Percentiles rank a stretch among this genome's conserved stretches.
These are phyloP conservation scores for Cygnus buccinator DNA, from an alignment of 2,113 vertebrate species.

Conservation along the genomic window DNA sequence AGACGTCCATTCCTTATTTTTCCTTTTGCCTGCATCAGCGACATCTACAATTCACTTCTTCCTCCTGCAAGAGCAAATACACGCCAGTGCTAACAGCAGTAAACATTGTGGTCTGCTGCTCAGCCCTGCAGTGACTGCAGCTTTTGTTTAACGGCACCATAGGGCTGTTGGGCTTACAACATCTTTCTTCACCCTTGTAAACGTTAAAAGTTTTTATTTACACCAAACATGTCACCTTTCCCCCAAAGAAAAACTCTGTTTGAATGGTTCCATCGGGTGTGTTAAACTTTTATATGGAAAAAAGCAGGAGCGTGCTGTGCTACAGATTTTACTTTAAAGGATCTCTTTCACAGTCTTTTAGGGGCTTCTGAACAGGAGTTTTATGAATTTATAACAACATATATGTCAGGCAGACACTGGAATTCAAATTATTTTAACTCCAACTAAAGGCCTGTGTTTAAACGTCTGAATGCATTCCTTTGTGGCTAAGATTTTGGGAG, in stretches of 20 bases:
- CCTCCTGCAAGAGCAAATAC: conserved; percentile 38
- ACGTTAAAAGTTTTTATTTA: conserved; percentile 1
- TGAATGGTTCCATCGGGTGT: not conserved
- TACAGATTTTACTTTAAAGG: not conserved
- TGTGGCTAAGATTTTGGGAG: conserved; percentile 38
- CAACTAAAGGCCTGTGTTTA: conserved; percentile 52
- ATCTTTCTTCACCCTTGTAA: conserved; percentile 1
- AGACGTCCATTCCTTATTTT: conserved; percentile 9
- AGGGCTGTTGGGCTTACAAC: not conserved
- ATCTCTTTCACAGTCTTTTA: conserved; percentile 34
- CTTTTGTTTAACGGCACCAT: not conserved
- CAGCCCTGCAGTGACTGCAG: not conserved
- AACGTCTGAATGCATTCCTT: conserved; percentile 59
- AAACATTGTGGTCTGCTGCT: conserved; percentile 2
- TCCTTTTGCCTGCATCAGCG: conserved; percentile 15
- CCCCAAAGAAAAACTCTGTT: not conserved
- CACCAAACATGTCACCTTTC: not conserved
- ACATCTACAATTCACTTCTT: not conserved
- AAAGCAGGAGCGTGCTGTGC: not conserved
- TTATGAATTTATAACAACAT: conserved; percentile 61
- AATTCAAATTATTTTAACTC: conserved; percentile 71
- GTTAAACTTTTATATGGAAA: not conserved
- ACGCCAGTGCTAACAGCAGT: not conserved
- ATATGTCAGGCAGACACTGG: conserved; percentile 56
- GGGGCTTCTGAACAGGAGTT: conserved; percentile 23